Conservation (phyloP, 1,140 invertebrate genomes). For the Aphelinus atriplicis region DNA sequence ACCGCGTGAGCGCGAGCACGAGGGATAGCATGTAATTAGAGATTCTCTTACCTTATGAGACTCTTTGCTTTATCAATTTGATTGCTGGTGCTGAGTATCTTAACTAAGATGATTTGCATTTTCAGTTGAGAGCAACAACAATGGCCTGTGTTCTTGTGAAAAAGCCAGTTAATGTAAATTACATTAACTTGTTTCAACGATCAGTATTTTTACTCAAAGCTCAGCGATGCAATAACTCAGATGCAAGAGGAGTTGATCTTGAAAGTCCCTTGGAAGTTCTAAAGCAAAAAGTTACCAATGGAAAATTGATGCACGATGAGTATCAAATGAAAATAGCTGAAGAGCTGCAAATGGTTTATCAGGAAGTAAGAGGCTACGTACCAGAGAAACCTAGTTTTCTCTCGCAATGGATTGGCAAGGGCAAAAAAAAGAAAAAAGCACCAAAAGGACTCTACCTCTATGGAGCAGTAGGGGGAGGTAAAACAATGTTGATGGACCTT, state of each 20-base stretch:
- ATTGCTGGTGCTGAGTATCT: too few relatives aligned
- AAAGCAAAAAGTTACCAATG: slow-evolving; percentile 69
- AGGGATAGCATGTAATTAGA: too few relatives aligned
- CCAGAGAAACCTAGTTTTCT: slow-evolving; percentile 64
- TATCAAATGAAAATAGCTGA: slow-evolving; percentile 77
- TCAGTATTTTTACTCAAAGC: slow-evolving; percentile 38
- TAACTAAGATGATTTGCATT: background rate
- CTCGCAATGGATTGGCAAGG: slow-evolving; percentile 60
- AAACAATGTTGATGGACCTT: slow-evolving; percentile 99
- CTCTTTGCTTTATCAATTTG: too few relatives aligned
- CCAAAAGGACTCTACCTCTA: slow-evolving; percentile 85
- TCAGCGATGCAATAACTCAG: slow-evolving; percentile 42
- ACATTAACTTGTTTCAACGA: slow-evolving; percentile 46
- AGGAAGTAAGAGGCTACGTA: slow-evolving; percentile 72
- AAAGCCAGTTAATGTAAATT: slow-evolving; percentile 43
- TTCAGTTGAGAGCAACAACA: slow-evolving; percentile 13
- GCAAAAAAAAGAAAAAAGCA: slow-evolving; percentile 62
- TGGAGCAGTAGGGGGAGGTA: slow-evolving; percentile 91
- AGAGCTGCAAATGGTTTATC: slow-evolving; percentile 76
- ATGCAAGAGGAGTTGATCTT: slow-evolving; percentile 23
- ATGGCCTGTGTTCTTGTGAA: slow-evolving; percentile 50
- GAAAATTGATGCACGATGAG: slow-evolving; percentile 73
- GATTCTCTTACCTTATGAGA: too few relatives aligned
- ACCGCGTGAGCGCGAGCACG: too few relatives aligned
- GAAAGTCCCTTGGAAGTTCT: slow-evolving; percentile 67